Evolutionary conservation across 2,888 invertebrate genomes (phyloP).

Genomic region (Acrobeloides nanus): DNA sequence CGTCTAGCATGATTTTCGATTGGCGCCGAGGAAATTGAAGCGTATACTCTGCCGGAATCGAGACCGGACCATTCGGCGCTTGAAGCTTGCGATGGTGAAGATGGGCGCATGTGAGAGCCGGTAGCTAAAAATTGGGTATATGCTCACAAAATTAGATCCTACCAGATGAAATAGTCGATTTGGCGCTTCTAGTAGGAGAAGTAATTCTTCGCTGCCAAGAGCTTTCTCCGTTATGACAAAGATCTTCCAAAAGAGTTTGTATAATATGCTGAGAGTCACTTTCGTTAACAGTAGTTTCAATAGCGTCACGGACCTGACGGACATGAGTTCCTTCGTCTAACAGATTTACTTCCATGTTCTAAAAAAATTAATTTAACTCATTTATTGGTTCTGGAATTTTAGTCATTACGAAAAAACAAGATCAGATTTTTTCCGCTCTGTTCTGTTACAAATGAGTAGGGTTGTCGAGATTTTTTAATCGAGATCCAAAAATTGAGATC

Average conservation of each 20-base stretch:
- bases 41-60: too few species aligned
- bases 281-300: constrained; percentile 34
- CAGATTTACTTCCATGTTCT: constrained; percentile 39
- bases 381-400: background rate
- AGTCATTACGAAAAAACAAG: too few species aligned
- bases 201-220: constrained; percentile 19
- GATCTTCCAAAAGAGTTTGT: constrained; percentile 17
- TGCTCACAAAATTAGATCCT: too few species aligned
- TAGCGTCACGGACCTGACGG: constrained; percentile 36
- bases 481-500: too few species aligned
- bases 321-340: constrained; percentile 47
- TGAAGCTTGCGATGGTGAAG: background rate
- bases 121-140: too few species aligned
- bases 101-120: background rate
- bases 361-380: constrained; percentile 14
- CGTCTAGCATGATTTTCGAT: too few species aligned
- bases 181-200: constrained; percentile 20
- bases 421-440: too few species aligned
- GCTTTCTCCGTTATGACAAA: constrained; percentile 1
- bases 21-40: too few species aligned
- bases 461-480: too few species aligned
- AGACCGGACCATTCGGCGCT: background rate
- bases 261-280: constrained; percentile 20
- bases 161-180: too few species aligned
- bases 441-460: background rate